Base-by-base conservation (phyloP, 2,888 invertebrate genomes). In the Scrobipalpa atriplicella region DNA sequence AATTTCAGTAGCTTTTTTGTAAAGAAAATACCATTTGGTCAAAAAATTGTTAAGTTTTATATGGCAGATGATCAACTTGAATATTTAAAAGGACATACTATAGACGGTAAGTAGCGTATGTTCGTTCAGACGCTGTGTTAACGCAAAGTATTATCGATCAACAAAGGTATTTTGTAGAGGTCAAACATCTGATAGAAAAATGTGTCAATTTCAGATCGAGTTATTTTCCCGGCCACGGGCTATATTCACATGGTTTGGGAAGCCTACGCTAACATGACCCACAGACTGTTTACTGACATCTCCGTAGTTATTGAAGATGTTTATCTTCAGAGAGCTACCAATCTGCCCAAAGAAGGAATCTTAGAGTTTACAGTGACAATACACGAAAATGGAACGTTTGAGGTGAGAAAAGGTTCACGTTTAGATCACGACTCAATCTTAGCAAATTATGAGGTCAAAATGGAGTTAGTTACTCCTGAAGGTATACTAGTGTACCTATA, bases 281-380 rank as follows among this genome's bases (percentile, higher is more conserved):
- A 95, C 64, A 94, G 95, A 54, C 87, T 95, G 0, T 95, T 92
- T 81, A 94, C 95, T 19, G 95, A 97, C 72, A 93, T 97, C 29
- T 94, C 97, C 0, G 96, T 98, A 0, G 94, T 96, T 2, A 97
- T 98, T 82, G 97, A 97, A 81, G 95, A 98, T 84, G 94, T 98
- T 9, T 94, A 94, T 56, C 97, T 98, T 80, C 94, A 96, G 72
- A 93, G 97, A 74, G 98, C 98, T 2, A 98, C 97, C 0, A 95
- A 95, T 71, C 93, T 98, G 66, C 94, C 96, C 0, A 94, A 94
- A 70, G 95, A 95, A 52, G 95, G 94, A 56, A 90, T 84, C 56
- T 75, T 95, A 29, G 94, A 94, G 68, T 93, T 96, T 66, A 94
- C 93, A 51, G 90, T 96, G 0, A 95, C 95, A 94, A 93, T 96